Evolutionary conservation across 2,113 vertebrate species (phyloP).

Genomic region (Anoura caudifer): DNA sequence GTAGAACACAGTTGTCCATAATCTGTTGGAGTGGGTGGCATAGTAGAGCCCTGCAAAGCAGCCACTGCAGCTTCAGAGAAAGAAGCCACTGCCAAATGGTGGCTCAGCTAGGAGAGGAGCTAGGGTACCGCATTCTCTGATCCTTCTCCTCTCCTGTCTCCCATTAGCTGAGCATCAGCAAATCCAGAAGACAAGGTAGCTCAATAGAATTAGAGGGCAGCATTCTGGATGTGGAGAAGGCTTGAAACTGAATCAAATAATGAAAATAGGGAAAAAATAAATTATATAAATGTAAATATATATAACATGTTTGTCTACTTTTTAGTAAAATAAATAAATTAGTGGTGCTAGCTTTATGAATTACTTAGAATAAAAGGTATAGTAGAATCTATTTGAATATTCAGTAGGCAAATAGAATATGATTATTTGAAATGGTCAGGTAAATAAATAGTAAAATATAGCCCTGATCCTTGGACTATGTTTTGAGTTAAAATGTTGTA

Average conservation of each 20-base stretch:
- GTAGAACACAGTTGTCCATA: not conserved
- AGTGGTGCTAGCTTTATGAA: not conserved
- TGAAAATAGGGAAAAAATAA: not conserved
- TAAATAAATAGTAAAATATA: not conserved
- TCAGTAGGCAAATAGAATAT: not conserved
- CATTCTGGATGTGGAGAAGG: not conserved
- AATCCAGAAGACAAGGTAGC: not conserved
- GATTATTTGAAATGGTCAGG: not conserved
- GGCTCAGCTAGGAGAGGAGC: not conserved
- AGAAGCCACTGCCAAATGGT: not conserved
- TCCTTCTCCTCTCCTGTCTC: not conserved
- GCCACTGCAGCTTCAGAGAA: no score
- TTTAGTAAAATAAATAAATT: not conserved
- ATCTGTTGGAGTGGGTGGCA: not conserved
- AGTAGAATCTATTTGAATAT: not conserved
- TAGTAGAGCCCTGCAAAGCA: not conserved
- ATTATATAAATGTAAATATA: not conserved
- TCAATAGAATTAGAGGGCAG: not conserved
- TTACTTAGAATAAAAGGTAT: not conserved
- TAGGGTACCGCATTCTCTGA: not conserved
- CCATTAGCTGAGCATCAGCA: not conserved
- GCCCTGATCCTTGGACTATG: not conserved
- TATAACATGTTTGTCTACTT: not conserved
- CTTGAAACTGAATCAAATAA: not conserved
- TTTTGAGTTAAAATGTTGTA: not conserved